Evolutionary conservation across 2,888 invertebrate genomes (phyloP), one percentile per base, ranked within the genome.

Genomic region (Heliconius charithonia): DNA sequence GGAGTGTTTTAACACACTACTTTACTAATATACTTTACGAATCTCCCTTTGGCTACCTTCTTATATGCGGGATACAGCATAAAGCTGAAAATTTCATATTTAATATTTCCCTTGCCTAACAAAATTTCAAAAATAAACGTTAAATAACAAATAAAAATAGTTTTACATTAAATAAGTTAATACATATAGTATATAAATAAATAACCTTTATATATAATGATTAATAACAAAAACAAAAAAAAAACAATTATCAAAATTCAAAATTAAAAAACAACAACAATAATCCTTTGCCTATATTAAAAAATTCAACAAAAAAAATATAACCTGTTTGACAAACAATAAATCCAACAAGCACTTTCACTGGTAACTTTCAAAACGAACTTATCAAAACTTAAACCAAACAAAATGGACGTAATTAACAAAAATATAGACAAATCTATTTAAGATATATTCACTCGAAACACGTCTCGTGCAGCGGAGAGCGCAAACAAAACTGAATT

Each of bases 401-500:
- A 72, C 37, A 32, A 59, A 72, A 72, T 16, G 3, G 25, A 16
- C 25, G 27, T 45, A 32, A 72, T 37, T 59, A 72, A 32, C 56
- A 32, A n/a, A 37, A 7, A 59, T 72, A 56, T 72, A n/a, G 6
- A 32, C 12, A 37, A 32, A 72, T 32, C 16, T 51, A n/a, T 9
- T 72, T 16, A 16, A 56, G 27, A 56, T 56, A 76, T 29, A 51
- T 72, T 66, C 37, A 19, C 29, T 13, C 0, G 13, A 27, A 25
- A 65, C 77, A 65, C 72, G 77, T 45, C 77, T 67, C 56, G 41
- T 56, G 29, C 67, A 37, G 65, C 37, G 66, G 66, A 67, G 29
- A 67, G 41, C 77, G 59, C 73, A 69, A 66, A 74, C 59, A 59
- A 62, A 51, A 78, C 77, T 78, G 74, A 74, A 78, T 73, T 56